Evolutionary conservation across 2,888 invertebrate genomes (phyloP).

Genomic region (Formica aserva): DNA sequence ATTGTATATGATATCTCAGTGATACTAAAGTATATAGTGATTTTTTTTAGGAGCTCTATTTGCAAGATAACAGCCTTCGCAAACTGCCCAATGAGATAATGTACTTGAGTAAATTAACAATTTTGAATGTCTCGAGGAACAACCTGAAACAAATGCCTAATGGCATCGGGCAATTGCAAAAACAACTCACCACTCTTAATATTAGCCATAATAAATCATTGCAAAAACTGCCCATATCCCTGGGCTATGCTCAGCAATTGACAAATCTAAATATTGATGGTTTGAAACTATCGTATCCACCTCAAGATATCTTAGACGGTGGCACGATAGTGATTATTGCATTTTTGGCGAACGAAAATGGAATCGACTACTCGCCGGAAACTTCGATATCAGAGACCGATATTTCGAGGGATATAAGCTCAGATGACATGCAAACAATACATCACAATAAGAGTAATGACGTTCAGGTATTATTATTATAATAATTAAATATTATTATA

Average conservation of each 20-base stretch:
- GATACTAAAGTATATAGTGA: not conserved
- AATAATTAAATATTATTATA: not conserved
- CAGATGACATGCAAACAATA: conserved; percentile 69
- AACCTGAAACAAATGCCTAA: conserved; percentile 89
- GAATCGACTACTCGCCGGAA: conserved; percentile 87
- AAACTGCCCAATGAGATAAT: conserved; percentile 90
- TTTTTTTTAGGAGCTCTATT: conserved; percentile 89
- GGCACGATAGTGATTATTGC: conserved; percentile 88
- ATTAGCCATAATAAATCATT: conserved; percentile 88
- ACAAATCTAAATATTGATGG: conserved; percentile 88
- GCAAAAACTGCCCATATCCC: conserved; percentile 88
- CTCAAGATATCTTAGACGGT: conserved; percentile 87
- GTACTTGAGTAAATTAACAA: conserved; percentile 88
- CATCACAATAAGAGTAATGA: conserved; percentile 79
- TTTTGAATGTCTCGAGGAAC: conserved; percentile 91
- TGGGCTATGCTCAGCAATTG: conserved; percentile 89
- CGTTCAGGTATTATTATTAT: conserved; percentile 79
- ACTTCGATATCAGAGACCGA: conserved; percentile 80
- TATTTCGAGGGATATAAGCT: conserved; percentile 74
- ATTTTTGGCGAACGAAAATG: conserved; percentile 84
- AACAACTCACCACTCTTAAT: conserved; percentile 88
- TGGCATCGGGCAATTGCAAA: conserved; percentile 88
- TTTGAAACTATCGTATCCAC: conserved; percentile 89
- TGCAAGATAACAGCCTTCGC: conserved; percentile 91
- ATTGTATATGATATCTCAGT: not conserved